Percentiles rank a stretch among this genome's conserved stretches.
Evolutionary conservation across 2,113 vertebrate genomes (phyloP).

Genomic region (Nothocercus nigrocapillus): DNA sequence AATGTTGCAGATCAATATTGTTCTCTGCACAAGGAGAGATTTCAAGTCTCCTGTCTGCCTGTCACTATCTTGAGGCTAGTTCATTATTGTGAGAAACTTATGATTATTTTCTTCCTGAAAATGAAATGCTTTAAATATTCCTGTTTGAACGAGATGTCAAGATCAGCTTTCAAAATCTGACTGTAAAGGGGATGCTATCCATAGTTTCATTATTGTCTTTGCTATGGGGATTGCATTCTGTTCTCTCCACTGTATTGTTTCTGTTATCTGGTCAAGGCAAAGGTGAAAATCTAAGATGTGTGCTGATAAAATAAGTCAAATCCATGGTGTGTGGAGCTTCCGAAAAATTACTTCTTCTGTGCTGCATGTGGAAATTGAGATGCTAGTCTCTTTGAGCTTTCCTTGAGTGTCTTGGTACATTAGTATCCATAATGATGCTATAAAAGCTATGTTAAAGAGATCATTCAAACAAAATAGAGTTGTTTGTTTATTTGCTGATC

Average conservation of each 20-base stretch:
- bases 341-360: background rate
- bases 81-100: slow-evolving; percentile 12
- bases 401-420: slow-evolving; percentile 2
- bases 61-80: background rate
- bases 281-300: background rate
- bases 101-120: background rate
- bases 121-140: background rate
- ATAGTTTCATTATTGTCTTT: background rate
- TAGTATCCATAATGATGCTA: background rate
- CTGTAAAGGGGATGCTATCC: background rate
- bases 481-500: slow-evolving; percentile 44
- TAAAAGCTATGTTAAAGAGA: slow-evolving; percentile 13
- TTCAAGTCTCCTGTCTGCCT: slow-evolving; percentile 10
- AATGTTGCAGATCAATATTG: background rate
- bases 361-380: background rate
- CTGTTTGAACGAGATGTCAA: background rate
- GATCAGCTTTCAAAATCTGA: background rate
- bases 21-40: background rate
- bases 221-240: background rate
- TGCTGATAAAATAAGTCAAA: background rate
- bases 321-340: background rate
- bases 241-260: background rate
- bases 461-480: slow-evolving; percentile 16
- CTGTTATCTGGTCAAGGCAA: background rate
- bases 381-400: background rate